phyloP scores from a whole-genome alignment of 2,888 invertebrate species.

The Himalopsyche kuldschensis region DNA sequence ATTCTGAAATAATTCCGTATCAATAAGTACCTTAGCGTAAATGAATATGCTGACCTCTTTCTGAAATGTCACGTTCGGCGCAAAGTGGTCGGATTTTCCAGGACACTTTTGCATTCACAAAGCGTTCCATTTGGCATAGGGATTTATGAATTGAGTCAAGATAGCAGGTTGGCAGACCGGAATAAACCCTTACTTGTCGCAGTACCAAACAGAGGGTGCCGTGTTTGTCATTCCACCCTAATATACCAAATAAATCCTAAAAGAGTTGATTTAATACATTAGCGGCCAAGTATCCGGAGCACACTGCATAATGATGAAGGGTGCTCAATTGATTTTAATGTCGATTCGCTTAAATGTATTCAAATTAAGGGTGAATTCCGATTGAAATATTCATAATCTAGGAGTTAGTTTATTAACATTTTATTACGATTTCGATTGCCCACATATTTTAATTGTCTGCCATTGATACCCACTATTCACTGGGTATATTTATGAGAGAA shows the following conservation, averaged over 20 bases:
- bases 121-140: not conserved
- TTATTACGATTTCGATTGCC: not conserved
- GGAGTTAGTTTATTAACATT: not conserved
- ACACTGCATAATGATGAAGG: conserved; percentile 10
- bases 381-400: not conserved
- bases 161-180: conserved; percentile 16
- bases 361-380: conserved; percentile 13
- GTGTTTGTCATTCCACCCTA: conserved; percentile 58
- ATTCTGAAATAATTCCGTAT: not conserved
- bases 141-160: conserved; percentile 2
- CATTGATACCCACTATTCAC: not conserved
- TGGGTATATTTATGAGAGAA: too few species aligned
- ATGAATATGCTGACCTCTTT: conserved; percentile 5
- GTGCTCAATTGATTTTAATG: conserved; percentile 34
- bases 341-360: conserved; percentile 26
- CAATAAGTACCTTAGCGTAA: not conserved
- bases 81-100: not conserved
- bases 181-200: conserved; percentile 30
- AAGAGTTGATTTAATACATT: conserved; percentile 52
- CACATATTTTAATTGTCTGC: not conserved
- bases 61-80: not conserved
- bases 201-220: conserved; percentile 45
- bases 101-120: not conserved
- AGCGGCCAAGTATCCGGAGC: conserved; percentile 30
- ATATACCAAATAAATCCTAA: conserved; percentile 52